A percentile compares a stretch with the other conserved stretches of the same genome.
Evolutionary conservation across 2,888 invertebrate genomes (phyloP).

Genomic region (Apodemia zela): DNA sequence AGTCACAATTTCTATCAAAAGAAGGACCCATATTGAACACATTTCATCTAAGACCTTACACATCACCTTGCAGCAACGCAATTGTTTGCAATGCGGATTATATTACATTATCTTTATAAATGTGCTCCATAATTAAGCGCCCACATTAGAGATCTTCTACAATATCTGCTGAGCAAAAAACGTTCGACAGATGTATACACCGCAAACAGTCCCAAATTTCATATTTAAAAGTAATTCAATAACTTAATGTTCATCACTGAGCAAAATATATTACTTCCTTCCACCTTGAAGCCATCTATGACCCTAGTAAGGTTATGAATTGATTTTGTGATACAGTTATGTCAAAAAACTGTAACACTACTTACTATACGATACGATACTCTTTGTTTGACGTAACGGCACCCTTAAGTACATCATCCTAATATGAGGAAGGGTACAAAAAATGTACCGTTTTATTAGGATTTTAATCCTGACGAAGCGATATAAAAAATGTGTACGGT

Average conservation of each 20-base stretch:
- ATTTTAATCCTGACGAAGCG: slow-evolving; percentile 47
- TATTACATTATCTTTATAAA: slow-evolving; percentile 77
- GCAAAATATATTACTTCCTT: slow-evolving; percentile 78
- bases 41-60: slow-evolving; percentile 43
- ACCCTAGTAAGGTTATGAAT: slow-evolving; percentile 49
- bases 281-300: slow-evolving; percentile 62
- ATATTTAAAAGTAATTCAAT: slow-evolving; percentile 77
- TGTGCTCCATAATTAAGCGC: slow-evolving; percentile 73
- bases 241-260: slow-evolving; percentile 73
- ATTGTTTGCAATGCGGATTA: slow-evolving; percentile 72
- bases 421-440: slow-evolving; percentile 59
- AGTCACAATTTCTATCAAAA: slow-evolving; percentile 51
- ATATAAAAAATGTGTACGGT: slow-evolving; percentile 68
- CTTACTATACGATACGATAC: slow-evolving; percentile 35
- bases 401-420: slow-evolving; percentile 58
- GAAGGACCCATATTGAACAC: slow-evolving; percentile 53
- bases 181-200: slow-evolving; percentile 67
- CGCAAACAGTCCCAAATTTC: slow-evolving; percentile 64
- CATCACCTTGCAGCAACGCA: slow-evolving; percentile 61
- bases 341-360: slow-evolving; percentile 73
- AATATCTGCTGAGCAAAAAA: slow-evolving; percentile 52
- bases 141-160: slow-evolving; percentile 62
- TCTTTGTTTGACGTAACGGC: slow-evolving; percentile 68
- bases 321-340: slow-evolving; percentile 69
- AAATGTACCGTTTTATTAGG: slow-evolving; percentile 69